Conservation (phyloP, 2,797 vertebrate genomes). For the Salmo trutta region DNA sequence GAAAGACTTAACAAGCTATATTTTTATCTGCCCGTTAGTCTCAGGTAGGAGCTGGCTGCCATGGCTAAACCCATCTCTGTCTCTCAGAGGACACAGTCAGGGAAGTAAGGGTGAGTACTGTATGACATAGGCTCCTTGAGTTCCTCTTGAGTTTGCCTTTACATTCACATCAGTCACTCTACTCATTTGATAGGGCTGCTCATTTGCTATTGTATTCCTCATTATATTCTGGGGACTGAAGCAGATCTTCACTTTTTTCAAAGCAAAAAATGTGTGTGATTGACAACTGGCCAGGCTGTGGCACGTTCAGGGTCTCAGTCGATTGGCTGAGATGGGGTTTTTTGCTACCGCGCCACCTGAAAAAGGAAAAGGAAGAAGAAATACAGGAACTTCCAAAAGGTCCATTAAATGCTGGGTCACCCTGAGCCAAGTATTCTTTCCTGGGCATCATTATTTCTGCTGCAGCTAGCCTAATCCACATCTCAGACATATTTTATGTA, state of each 20-base stretch:
- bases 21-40: background rate
- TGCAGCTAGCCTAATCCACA: background rate
- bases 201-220: constrained; percentile 13
- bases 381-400: background rate
- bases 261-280: constrained; percentile 31
- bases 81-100: background rate
- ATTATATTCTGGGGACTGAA: background rate
- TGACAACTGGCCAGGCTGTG: constrained; percentile 32
- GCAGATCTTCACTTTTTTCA: constrained; percentile 41
- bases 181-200: background rate
- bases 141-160: background rate
- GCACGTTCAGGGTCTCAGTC: background rate
- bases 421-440: background rate
- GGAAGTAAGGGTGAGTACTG: background rate
- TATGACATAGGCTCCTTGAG: background rate
- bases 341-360: constrained; percentile 68
- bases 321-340: constrained; percentile 11
- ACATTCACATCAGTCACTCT: background rate
- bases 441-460: background rate
- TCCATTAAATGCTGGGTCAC: background rate
- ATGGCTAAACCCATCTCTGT: background rate
- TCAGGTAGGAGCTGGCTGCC: background rate
- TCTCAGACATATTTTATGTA: background rate
- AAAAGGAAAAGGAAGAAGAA: constrained; percentile 33
- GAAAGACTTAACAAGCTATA: background rate